Evolutionary conservation across 2,797 vertebrate species (phyloP).

Genomic region (Acanthurus tractus): DNA sequence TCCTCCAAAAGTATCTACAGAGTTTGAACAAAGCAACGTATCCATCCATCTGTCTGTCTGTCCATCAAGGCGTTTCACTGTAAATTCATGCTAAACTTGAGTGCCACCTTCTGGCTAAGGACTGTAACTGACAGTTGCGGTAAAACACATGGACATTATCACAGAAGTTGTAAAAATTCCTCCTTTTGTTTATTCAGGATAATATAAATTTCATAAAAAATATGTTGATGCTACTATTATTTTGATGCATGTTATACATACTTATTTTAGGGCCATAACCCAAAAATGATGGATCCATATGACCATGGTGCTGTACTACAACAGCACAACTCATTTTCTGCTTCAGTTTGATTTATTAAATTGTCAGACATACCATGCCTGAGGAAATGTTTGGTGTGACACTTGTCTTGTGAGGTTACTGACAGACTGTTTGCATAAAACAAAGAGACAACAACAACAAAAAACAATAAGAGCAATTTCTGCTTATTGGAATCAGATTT

Average conservation of each 20-base stretch:
- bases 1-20: background rate
- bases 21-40: too few relatives aligned
- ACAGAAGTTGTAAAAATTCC: background rate
- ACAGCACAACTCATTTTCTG: background rate
- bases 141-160: background rate
- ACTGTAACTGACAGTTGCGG: background rate
- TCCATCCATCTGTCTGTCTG: too few relatives aligned
- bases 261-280: too few relatives aligned
- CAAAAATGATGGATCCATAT: background rate
- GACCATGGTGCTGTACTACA: background rate
- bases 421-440: too few relatives aligned
- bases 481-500: conserved; percentile 66
- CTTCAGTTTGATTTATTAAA: background rate
- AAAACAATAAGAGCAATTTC: background rate
- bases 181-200: background rate
- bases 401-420: too few relatives aligned
- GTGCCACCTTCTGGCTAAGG: conserved; percentile 65
- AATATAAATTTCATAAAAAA: background rate
- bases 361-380: background rate
- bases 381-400: too few relatives aligned
- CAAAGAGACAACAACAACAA: too few relatives aligned
- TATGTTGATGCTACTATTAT: background rate
- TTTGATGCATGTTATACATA: background rate
- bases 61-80: too few relatives aligned
- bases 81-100: background rate